A percentile compares a stretch with the other conserved stretches of the same genome.
These are phyloP conservation scores for Platyrinchus mystaceus DNA, from an alignment of 2,797 vertebrate species.

Conservation along the genomic window DNA sequence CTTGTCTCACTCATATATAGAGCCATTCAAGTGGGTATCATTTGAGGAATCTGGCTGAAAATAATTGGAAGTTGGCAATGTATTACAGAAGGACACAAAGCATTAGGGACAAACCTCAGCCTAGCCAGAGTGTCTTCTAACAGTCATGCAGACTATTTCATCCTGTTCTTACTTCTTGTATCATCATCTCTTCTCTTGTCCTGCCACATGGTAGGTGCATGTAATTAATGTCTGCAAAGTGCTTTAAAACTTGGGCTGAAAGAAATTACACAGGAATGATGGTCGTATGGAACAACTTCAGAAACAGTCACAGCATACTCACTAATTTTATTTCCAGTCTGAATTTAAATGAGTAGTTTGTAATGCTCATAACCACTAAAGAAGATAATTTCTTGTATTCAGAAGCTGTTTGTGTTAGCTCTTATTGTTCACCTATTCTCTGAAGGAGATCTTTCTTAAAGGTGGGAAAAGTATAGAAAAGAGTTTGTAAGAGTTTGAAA, in stretches of 20 bases:
- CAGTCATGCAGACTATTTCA: not conserved
- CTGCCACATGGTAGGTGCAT: not conserved
- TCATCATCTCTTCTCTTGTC: not conserved
- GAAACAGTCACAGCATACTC: not conserved
- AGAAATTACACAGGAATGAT: not conserved
- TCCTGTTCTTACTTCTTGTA: not conserved
- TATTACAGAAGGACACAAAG: not conserved
- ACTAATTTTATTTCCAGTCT: not conserved
- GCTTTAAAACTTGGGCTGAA: not conserved
- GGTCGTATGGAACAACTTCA: not conserved
- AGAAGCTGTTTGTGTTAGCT: not conserved
- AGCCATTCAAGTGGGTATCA: not conserved
- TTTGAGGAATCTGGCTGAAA: not conserved
- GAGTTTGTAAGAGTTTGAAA: not conserved
- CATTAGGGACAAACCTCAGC: not conserved
- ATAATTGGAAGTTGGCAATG: not conserved
- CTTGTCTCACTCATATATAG: not conserved
- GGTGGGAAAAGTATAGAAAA: not conserved
- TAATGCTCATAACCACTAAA: not conserved
- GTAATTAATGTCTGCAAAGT: not conserved
- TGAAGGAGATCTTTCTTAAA: not conserved
- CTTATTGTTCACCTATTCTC: not conserved
- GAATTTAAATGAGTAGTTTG: constrained; percentile 1
- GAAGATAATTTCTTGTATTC: not conserved
- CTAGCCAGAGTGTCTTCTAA: not conserved